A percentile compares a stretch with the other conserved stretches of the same genome.
Evolutionary conservation across 2,113 vertebrate genomes (phyloP).

Genomic region (Mus spicilegus): DNA sequence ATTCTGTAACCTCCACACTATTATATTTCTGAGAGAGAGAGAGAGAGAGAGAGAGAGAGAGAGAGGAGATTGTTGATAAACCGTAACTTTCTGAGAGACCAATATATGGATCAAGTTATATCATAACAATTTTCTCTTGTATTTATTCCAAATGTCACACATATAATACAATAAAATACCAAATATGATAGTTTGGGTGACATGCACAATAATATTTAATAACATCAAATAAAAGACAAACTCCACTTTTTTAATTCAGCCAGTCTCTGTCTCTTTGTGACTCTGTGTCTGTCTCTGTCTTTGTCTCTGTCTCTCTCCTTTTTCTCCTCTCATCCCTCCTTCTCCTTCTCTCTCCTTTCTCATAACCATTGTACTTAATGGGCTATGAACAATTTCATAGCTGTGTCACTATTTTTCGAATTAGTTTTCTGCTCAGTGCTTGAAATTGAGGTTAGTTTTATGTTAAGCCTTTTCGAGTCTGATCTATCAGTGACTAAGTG

Average conservation of each 20-base stretch:
- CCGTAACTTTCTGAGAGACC: background rate
- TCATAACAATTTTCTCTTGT: background rate
- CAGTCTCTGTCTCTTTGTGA: background rate
- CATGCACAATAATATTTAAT: no score
- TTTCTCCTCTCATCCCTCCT: background rate
- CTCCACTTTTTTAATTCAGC: background rate
- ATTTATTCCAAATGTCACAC: background rate
- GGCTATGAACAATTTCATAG: no score
- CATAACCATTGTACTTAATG: background rate
- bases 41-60: background rate
- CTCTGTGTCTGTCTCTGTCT: background rate
- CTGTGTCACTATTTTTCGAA: background rate
- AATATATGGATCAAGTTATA: background rate
- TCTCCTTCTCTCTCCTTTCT: no score
- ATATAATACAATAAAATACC: background rate
- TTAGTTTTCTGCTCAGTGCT: background rate
- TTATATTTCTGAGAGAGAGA: background rate
- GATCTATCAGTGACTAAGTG: background rate
- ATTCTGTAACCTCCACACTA: background rate
- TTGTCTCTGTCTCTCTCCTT: no score
- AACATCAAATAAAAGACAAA: background rate
- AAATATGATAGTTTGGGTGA: no score
- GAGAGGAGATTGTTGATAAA: background rate
- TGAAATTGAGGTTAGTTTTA: background rate
- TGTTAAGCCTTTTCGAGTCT: background rate